Evolutionary conservation across 53 echinoderm and acorn worm species (phyloP).

Genomic region (Temnopleurus reevesii): DNA sequence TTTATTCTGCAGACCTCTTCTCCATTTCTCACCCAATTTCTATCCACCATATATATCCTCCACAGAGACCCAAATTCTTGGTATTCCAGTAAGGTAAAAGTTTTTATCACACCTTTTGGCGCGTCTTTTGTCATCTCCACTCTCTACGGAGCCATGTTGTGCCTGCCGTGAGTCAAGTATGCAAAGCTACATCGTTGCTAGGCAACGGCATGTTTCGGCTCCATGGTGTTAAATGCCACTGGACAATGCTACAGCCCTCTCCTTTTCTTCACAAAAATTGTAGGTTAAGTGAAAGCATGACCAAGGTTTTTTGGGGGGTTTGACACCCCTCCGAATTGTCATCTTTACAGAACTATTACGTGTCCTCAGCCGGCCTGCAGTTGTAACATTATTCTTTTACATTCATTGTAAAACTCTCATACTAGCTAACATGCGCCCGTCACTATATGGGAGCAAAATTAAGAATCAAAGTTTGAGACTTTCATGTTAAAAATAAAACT

Average conservation of each 20-base stretch:
- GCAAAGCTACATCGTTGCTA: conserved; percentile 37
- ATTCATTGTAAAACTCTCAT: too few relatives aligned
- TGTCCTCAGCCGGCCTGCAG: too few relatives aligned
- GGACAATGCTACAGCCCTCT: conserved; percentile 2
- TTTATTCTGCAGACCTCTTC: too few relatives aligned
- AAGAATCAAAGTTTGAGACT: too few relatives aligned
- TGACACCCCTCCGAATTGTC: too few relatives aligned
- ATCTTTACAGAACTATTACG: too few relatives aligned
- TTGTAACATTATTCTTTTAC: too few relatives aligned
- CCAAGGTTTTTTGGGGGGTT: neutral
- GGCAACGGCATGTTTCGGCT: conserved; percentile 47
- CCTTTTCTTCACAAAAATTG: neutral
- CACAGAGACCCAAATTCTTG: neutral
- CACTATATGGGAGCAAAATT: too few relatives aligned
- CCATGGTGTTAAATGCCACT: conserved; percentile 36
- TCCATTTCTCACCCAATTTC: neutral
- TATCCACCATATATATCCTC: neutral
- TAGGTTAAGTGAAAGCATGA: neutral
- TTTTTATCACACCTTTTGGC: neutral
- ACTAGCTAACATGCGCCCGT: too few relatives aligned
- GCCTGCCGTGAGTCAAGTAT: neutral
- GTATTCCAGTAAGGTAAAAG: neutral
- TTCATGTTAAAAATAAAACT: too few relatives aligned
- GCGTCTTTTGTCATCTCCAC: neutral
- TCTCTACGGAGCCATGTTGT: neutral